Conservation (phyloP, 2,888 invertebrate species). For the Lutraria lutraria region DNA sequence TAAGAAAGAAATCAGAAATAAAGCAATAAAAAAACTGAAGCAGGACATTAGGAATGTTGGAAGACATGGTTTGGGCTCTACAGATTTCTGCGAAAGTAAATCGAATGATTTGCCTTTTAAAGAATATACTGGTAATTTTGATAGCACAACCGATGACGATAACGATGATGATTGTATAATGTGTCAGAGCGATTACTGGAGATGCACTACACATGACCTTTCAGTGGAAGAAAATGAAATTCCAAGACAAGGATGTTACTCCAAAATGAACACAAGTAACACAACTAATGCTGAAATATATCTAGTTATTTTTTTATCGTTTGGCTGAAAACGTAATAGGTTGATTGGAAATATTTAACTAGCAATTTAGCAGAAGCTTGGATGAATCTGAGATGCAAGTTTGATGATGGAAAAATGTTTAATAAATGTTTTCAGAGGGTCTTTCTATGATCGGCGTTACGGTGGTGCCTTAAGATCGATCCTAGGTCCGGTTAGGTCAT, state of each 20-base stretch:
- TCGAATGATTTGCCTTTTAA: background rate
- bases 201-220: background rate
- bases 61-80: conserved; percentile 1
- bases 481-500: conserved; percentile 35
- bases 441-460: conserved; percentile 32
- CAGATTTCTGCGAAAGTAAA: background rate
- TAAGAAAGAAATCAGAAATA: background rate
- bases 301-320: conserved; percentile 26
- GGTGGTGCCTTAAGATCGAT: conserved; percentile 24
- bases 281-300: background rate
- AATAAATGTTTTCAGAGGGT: conserved; percentile 38
- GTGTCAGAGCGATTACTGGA: background rate
- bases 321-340: conserved; percentile 2
- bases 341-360: background rate
- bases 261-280: background rate
- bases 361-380: background rate
- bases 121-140: background rate
- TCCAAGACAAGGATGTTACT: background rate
- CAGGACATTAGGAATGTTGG: background rate
- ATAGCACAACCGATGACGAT: background rate
- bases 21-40: background rate
- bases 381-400: conserved; percentile 44
- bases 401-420: conserved; percentile 48
- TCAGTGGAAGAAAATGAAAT: background rate
- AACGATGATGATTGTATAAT: conserved; percentile 10